These are phyloP conservation scores for Antedon mediterranea DNA, from an alignment of 53 echinoderm and acorn worm species.

Conservation along the genomic window DNA sequence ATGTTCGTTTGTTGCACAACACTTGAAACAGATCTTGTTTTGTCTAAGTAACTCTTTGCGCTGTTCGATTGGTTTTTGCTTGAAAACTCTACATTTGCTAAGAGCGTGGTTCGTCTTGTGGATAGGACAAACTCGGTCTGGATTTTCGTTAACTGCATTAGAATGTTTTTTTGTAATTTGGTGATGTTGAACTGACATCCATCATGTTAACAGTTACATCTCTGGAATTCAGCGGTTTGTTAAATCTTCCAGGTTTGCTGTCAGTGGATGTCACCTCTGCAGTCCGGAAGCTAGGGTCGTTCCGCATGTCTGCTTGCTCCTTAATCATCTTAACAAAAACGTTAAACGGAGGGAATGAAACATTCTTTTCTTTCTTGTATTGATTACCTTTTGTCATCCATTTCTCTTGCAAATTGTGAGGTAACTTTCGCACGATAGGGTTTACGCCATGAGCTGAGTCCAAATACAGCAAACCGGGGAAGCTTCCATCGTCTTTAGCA, in stretches of 20 bases:
- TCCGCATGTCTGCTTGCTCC: not conserved
- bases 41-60: slow-evolving; percentile 17
- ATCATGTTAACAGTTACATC: no score
- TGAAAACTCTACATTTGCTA: slow-evolving; percentile 21
- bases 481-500: slow-evolving; percentile 27
- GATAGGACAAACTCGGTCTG: slow-evolving; percentile 18
- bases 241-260: no score
- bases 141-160: no score
- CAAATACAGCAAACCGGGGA: no score
- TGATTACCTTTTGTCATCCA: not conserved
- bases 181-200: no score
- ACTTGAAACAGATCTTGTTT: slow-evolving; percentile 14
- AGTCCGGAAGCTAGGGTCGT: not conserved
- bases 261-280: no score
- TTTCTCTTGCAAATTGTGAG: not conserved
- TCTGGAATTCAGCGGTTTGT: no score
- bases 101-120: slow-evolving; percentile 25
- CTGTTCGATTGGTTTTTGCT: slow-evolving; percentile 11
- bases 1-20: slow-evolving; percentile 15
- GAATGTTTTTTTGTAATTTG: no score
- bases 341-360: not conserved
- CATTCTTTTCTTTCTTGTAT: slow-evolving; percentile 5
- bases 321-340: not conserved
- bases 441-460: no score
- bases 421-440: no score